Evolutionary conservation across 2,113 vertebrate genomes (phyloP).

Genomic region (Sterrhoptilus dennistouni): DNA sequence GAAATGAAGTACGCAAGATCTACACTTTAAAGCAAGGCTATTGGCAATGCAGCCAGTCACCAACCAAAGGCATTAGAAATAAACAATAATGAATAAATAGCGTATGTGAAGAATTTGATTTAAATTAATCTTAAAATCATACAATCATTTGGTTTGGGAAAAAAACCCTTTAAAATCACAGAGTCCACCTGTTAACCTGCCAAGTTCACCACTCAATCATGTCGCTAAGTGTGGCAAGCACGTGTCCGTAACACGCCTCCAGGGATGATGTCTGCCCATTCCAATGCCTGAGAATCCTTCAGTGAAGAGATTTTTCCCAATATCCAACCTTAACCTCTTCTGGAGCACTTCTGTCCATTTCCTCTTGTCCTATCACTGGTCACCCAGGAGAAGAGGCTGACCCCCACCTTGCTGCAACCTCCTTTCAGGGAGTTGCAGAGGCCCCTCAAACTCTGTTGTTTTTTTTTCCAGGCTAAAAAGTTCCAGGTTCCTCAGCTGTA

Average conservation of each 20-base stretch:
- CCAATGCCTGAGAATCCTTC: too few relatives aligned
- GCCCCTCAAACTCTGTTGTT: neutral
- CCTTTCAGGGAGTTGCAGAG: neutral
- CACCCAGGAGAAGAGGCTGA: neutral
- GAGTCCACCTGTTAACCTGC: neutral
- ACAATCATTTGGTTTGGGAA: neutral
- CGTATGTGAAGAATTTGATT: neutral
- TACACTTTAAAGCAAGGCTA: neutral
- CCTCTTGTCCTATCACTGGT: fast-evolving
- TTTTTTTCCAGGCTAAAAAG: neutral
- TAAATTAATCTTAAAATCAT: neutral
- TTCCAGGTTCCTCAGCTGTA: neutral
- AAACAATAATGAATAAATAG: neutral
- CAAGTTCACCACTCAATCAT: neutral
- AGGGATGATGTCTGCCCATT: neutral
- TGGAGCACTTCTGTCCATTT: neutral
- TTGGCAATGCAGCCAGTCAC: neutral
- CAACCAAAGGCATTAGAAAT: neutral
- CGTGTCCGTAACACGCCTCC: neutral
- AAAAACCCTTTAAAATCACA: neutral
- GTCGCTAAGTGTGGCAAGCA: neutral
- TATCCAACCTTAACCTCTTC: neutral
- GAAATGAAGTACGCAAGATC: neutral
- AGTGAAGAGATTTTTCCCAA: neutral
- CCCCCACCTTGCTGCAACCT: neutral